Percentiles rank a stretch among this genome's conserved stretches.
Conservation (phyloP, 2,113 vertebrate genomes). For the Cochlearius cochlearius region DNA sequence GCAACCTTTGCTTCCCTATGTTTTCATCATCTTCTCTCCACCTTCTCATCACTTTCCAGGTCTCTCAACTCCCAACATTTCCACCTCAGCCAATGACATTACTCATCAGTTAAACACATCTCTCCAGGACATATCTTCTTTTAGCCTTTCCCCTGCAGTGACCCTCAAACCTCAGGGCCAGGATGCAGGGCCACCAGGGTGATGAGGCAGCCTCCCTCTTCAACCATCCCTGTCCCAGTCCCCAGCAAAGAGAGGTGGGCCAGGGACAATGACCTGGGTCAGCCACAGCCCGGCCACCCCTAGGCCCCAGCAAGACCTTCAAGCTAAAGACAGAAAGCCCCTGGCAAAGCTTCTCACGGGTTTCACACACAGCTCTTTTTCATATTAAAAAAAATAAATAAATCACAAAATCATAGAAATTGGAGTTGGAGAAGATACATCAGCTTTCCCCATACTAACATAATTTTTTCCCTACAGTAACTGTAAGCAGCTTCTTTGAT, state of each 20-base stretch:
- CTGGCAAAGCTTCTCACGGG: neutral
- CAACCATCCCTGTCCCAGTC: neutral
- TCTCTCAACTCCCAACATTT: neutral
- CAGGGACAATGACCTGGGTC: rapidly evolving
- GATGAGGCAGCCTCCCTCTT: rapidly evolving
- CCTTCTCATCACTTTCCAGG: neutral
- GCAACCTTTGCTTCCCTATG: neutral
- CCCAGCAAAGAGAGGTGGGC: neutral
- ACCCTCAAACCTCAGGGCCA: neutral
- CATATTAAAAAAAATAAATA: too few species aligned
- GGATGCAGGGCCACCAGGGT: neutral
- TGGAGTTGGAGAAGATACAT: neutral
- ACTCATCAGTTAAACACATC: neutral
- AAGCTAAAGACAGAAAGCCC: neutral
- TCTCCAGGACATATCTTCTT: neutral
- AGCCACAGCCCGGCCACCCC: rapidly evolving
- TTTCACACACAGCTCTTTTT: neutral
- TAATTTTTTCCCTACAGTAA: neutral
- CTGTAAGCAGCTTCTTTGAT: neutral
- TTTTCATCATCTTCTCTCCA: neutral
- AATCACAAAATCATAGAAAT: neutral
- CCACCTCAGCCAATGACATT: neutral
- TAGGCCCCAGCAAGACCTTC: neutral
- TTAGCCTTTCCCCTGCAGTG: neutral
- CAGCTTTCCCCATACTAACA: neutral